Percentiles rank a stretch among this genome's conserved stretches.
Evolutionary conservation across 1,140 invertebrate genomes (phyloP).

Genomic region (Harlomillsia oculata): DNA sequence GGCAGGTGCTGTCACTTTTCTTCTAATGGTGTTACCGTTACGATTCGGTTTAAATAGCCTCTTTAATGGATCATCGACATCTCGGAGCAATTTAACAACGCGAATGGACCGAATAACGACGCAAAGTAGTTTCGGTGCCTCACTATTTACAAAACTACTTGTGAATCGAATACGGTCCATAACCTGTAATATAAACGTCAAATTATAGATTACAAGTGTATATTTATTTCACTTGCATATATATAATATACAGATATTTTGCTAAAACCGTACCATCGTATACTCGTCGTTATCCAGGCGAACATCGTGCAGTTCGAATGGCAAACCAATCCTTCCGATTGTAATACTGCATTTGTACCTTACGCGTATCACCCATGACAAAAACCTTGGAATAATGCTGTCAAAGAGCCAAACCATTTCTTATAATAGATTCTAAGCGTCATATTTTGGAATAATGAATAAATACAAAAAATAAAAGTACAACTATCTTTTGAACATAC

Average conservation of each 20-base stretch:
- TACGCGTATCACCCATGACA: slow-evolving; percentile 29
- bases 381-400: slow-evolving; percentile 25
- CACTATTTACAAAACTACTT: slow-evolving; percentile 80
- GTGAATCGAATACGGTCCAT: slow-evolving; percentile 75
- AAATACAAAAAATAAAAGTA: background rate
- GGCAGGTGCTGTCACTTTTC: slow-evolving; percentile 50
- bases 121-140: slow-evolving; percentile 75
- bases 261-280: slow-evolving; percentile 18
- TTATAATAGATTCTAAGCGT: background rate
- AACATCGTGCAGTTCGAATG: slow-evolving; percentile 26
- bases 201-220: background rate
- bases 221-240: background rate
- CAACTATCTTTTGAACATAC: slow-evolving; percentile 1
- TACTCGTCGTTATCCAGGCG: slow-evolving; percentile 23
- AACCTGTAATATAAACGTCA: slow-evolving; percentile 50
- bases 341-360: slow-evolving; percentile 34
- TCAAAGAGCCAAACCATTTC: background rate
- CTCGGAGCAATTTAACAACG: slow-evolving; percentile 66
- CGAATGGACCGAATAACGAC: slow-evolving; percentile 72
- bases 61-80: slow-evolving; percentile 39
- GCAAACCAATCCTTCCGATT: slow-evolving; percentile 27
- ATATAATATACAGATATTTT: background rate
- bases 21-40: slow-evolving; percentile 35
- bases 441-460: background rate
- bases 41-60: slow-evolving; percentile 38